Evolutionary conservation across 2,888 invertebrate species (phyloP), one percentile per base, ranked within the genome.

Genomic region (Branchipolynoe longqiensis): DNA sequence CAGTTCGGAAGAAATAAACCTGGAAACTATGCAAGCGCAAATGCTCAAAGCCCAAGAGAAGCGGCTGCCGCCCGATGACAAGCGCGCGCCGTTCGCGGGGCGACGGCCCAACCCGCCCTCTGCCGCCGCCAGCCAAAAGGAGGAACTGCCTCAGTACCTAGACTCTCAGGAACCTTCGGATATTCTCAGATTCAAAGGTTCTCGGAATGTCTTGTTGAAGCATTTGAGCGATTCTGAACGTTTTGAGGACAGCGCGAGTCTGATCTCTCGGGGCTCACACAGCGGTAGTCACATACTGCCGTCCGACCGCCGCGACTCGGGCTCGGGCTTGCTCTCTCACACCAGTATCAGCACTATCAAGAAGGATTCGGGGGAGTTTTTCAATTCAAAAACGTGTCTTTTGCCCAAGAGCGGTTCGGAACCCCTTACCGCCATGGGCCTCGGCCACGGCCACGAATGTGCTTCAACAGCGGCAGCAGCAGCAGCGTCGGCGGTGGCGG

Each of bases 11-110:
- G 84, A 84, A 74, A 54, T 62, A 38, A 84, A 78, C 31, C 74
- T 84, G 74, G 84, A 84, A 48, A 78, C 84, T 84, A 84, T 84
- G 84, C 84, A 84, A 84, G 41, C 28, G 74, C 73, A 84, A 84
- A 84, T 84, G 84, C 84, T 84, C 84, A 84, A 84, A 54, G 84
- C 74, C 54, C 69, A 69, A 73, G 84, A 84, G 40, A 84, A 84
- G 41, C 28, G 25, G 54, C 38, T 38, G 41, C 31, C 84, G 73
- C 62, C 33, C 62, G 83, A 62, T 38, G 25, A 84, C 69, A 69
- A 58, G 25, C 40, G 31, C 40, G 48, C 31, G 59, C 31, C 69
- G 41, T 12, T 25, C 18, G 84, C 59, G 28, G 83, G 59, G 59
- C 62, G 62, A 62, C 64, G 69, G 28, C 64, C 22, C 18, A 84